phyloP scores from a whole-genome alignment of 2,113 vertebrate species.

The Aix galericulata region DNA sequence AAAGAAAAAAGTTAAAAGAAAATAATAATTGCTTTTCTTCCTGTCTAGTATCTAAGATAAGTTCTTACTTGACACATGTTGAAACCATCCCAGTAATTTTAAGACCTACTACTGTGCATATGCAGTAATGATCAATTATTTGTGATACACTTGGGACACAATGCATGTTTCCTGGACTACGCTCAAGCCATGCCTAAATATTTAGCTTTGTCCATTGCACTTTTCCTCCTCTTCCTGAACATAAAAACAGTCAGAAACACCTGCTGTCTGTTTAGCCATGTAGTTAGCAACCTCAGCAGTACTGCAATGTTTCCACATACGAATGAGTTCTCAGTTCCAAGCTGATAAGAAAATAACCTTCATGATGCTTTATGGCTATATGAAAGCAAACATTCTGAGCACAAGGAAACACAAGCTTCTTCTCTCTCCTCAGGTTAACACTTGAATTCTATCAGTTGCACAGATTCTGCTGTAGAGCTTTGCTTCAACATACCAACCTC shows the following conservation, averaged over 20 bases:
- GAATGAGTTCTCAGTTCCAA: not conserved
- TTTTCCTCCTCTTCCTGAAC: not conserved
- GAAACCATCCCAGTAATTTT: accelerated
- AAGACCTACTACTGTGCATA: not conserved
- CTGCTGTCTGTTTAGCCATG: not conserved
- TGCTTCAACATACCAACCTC: not conserved
- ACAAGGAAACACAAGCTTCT: not conserved
- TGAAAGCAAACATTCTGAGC: not conserved
- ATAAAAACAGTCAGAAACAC: not conserved
- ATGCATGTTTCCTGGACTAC: not conserved
- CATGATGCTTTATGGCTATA: not conserved
- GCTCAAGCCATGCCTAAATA: not conserved
- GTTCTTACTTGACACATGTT: not conserved
- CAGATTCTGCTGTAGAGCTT: not conserved
- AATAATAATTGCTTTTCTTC: not conserved
- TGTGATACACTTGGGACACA: not conserved
- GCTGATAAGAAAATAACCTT: not conserved
- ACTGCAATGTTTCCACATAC: not conserved
- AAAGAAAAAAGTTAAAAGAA: not conserved
- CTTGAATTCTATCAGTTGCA: not conserved
- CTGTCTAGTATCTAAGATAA: not conserved
- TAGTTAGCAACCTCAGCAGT: not conserved
- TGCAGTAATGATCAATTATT: not conserved
- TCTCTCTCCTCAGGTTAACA: not conserved
- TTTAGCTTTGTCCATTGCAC: not conserved